Evolutionary conservation across 2,113 vertebrate species (phyloP), one percentile per base, ranked within the genome.

Genomic region (Seriola rivoliana): DNA sequence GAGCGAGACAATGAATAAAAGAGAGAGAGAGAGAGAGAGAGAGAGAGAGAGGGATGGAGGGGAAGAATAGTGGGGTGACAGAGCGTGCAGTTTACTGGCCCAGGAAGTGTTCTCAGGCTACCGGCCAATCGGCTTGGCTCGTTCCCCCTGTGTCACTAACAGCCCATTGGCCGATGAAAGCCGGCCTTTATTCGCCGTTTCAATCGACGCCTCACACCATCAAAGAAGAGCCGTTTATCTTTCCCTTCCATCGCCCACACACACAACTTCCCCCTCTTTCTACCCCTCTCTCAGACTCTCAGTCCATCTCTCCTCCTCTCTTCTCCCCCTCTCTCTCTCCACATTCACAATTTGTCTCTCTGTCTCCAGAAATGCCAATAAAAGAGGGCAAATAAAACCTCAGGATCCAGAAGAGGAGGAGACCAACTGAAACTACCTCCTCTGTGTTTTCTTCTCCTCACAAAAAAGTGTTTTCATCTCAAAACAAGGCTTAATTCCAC

Each of bases 141-240:
- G 71, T 46, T 85, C 85, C 80, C 91, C 81, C 80, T 38, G 84
- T 93, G 92, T 92, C 91, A 90, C 92, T 91, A 90, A 89, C 92
- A 91, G 91, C 92, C 89, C 92, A 93, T 92, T 92, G 94, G 94
- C 88, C 89, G 70, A 91, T 94, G 91, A 95, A 95, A 94, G 93
- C 87, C 40, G 29, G 72, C 89, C 92, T 95, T 94, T 94, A 93
- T 94, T 91, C 88, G 32, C 72, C 68, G 86, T 88, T 84, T 92
- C 87, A 91, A 92, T 93, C 72, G 66, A 85, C 82, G 77, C 91
- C 82, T 88, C 78, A 87, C 85, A 89, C 89, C 88, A 87, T 92
- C 89, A 92, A 93, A 94, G 87, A 89, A 75, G 85, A 92, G 89
- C 75, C 82, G 84, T 93, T 94, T 93, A 95, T 94, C 93, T 92